Evolutionary conservation across 2,113 vertebrate species (phyloP), one percentile per base, ranked within the genome.

Genomic region (Toxotes jaculatrix): DNA sequence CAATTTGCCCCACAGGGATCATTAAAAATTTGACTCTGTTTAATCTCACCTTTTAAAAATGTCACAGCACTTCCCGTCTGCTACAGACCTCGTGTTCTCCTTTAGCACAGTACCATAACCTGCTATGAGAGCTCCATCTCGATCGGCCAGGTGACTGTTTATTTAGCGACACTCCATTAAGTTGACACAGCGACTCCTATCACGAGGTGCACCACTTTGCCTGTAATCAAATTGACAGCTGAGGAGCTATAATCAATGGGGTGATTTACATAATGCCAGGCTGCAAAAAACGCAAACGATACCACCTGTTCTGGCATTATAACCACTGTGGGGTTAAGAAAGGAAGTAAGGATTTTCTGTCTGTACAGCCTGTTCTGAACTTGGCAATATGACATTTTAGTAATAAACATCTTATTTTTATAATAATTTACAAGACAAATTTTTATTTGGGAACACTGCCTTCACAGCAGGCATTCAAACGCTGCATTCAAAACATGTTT

Each of bases 211-310:
- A 63, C 74, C 74, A 76, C 81, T 91, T 90, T 70, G 71, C 47
- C 82, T 89, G 93, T 91, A 93, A 93, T 92, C 89, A 87, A 89
- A 87, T 79, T 78, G 86, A 87, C 73, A 87, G 87, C 70, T 57
- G 62, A 74, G 86, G 81, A 69, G 80, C 80, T 74, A 49, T 85
- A 91, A 88, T 92, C 86, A 88, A 87, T 92, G 71, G 27, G 23
- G 67, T 40, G 88, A 85, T 91, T 91, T 87, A 84, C 86, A 92
- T 85, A 86, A 82, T 66, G 82, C 56, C 56, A 65, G 63, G 64
- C 40, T 73, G 82, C 56, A 77, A 74, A 74, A 82, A 64, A 74
- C 4, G 7, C 62, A 65, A 75, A 74, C 23, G 40, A 40, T 55
- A 45, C 69, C 90, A 83, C 86, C 86, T 89, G 87, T 70, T 78